These are phyloP conservation scores for Junco hyemalis DNA, from an alignment of 2,113 vertebrate genomes.

Conservation along the genomic window DNA sequence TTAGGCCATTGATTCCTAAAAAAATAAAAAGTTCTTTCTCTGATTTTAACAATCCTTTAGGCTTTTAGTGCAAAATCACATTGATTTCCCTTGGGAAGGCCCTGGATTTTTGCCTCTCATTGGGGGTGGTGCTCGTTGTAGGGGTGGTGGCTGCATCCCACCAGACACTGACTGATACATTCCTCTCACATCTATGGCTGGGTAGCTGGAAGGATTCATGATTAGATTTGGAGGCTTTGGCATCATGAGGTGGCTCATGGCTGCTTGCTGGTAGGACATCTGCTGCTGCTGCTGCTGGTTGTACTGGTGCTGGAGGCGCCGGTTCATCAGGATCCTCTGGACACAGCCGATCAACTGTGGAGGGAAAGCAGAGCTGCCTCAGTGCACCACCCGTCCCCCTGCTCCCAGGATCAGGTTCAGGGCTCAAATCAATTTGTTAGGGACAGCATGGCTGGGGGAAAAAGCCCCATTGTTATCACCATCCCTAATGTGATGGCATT, in stretches of 20 bases:
- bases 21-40: constrained; percentile 81
- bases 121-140: constrained; percentile 82
- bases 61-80: constrained; percentile 84
- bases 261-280: constrained; percentile 83
- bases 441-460: constrained; percentile 1
- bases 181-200: constrained; percentile 91
- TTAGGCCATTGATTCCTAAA: constrained; percentile 84
- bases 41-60: constrained; percentile 79
- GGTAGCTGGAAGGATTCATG: constrained; percentile 81
- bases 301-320: constrained; percentile 91
- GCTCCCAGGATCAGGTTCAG: constrained; percentile 60
- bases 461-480: constrained; percentile 66
- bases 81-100: constrained; percentile 91
- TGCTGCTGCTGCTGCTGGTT: constrained; percentile 88
- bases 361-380: constrained; percentile 53
- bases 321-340: constrained; percentile 94
- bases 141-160: constrained; percentile 79
- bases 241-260: constrained; percentile 85
- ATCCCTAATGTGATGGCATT: constrained; percentile 70
- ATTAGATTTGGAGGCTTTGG: constrained; percentile 80
- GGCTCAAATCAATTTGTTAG: constrained; percentile 74
- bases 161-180: constrained; percentile 88
- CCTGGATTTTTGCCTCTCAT: constrained; percentile 91
- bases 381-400: neutral
- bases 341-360: constrained; percentile 92